A percentile compares a stretch with the other conserved stretches of the same genome.
Conservation (phyloP, 1,140 invertebrate genomes). For the Augochlora pura region DNA sequence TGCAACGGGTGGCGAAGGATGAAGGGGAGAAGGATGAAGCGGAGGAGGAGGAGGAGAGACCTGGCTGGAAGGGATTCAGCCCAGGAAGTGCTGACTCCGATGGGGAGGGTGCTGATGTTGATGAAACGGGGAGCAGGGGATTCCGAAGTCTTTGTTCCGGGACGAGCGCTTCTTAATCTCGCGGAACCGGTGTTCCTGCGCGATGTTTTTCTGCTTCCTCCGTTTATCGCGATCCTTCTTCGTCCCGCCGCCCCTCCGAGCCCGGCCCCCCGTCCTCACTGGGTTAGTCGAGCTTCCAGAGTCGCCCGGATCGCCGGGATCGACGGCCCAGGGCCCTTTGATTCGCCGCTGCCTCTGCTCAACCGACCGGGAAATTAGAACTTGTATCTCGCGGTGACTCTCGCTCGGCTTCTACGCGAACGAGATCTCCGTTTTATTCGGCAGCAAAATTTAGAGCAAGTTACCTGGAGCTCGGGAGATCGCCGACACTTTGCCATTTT, state of each 20-base stretch:
- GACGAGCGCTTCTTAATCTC: conserved; percentile 40
- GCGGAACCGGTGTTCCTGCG: conserved; percentile 15
- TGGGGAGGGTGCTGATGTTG: conserved; percentile 30
- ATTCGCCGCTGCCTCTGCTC: not conserved
- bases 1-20: conserved; percentile 11
- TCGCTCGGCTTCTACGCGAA: not conserved
- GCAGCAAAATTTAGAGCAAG: not conserved
- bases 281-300: conserved; percentile 44
- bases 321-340: too few relatives aligned
- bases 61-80: conserved; percentile 30
- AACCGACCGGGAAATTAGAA: not conserved
- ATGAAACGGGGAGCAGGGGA: conserved; percentile 35
- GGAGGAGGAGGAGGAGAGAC: conserved; percentile 17
- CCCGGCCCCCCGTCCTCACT: conserved; percentile 13
- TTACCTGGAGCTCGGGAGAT: too few relatives aligned
- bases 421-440: not conserved
- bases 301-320: not conserved
- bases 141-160: conserved; percentile 56
- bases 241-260: too few relatives aligned
- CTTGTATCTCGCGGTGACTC: not conserved
- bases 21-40: too few relatives aligned
- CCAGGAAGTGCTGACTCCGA: conserved; percentile 54
- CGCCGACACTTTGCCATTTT: too few relatives aligned
- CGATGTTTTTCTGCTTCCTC: conserved; percentile 6
- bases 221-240: not conserved